Base-by-base conservation (phyloP, 2,113 vertebrate genomes). In the Xenopus tropicalis region DNA sequence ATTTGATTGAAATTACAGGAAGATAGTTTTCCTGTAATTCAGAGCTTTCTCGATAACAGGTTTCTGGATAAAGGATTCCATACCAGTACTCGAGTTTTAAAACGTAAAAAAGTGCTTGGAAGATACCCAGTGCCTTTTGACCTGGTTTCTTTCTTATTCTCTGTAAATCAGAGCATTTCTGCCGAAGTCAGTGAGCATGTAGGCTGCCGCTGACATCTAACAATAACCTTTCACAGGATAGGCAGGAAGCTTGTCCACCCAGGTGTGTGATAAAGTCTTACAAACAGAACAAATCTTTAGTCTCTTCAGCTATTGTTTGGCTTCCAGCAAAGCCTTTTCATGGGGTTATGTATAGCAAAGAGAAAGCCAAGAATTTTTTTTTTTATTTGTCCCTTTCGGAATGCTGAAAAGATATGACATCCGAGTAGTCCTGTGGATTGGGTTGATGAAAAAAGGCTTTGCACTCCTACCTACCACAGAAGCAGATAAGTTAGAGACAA, bases 221-320 rank as follows among this genome's bases (percentile, higher is more conserved):
- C 84, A 81, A 90, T 88, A 86, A 88, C 81, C 87, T 87, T 87
- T 91, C 89, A 90, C 90, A 90, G 90, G 85, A 80, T 85, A 88
- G 85, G 84, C 85, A 87, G 88, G 86, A 87, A 86, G 76, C 83
- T 74, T 78, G 23, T 82, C 85, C 72, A 70, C 84, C 81, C 89
- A 84, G 88, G 88, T 87, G 81, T 80, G 87, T 79, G 82, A 79
- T 42, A 73, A 48, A 69, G 14, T 61, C 72, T 79, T 64, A 69
- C 61, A 17, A 44, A 64, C 56, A 63, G 54, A 83, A 66, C 75
- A 67, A 79, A 81, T 2, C 80, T 61, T 78, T 76, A 70, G 82
- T 83, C 87, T 83, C 80, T 85, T 66, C 56, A 9, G 71, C 80
- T 71, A 22, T 79, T 83, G 82, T 66, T 65, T 37, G 69, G 79